These are phyloP conservation scores for Perca fluviatilis DNA, from an alignment of 2,113 vertebrate species.

Conservation along the genomic window DNA sequence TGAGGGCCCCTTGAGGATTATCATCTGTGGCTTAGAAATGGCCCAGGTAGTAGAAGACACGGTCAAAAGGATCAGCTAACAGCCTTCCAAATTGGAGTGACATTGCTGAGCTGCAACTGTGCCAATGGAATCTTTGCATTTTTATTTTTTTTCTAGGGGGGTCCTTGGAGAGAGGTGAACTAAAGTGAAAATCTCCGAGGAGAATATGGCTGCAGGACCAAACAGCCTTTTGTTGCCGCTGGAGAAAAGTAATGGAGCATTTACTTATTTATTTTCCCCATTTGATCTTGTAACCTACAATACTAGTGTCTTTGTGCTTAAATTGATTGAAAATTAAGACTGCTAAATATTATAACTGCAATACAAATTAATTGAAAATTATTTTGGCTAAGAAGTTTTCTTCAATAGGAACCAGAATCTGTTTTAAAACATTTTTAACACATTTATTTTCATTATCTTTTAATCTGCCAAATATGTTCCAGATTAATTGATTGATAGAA, in stretches of 20 bases:
- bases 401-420: background rate
- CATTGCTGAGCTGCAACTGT: constrained; percentile 24
- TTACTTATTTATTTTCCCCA: background rate
- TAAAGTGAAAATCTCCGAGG: constrained; percentile 37
- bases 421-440: background rate
- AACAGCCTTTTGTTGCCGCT: background rate
- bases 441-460: background rate
- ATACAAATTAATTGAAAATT: background rate
- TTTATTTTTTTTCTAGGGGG: background rate
- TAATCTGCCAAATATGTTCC: background rate
- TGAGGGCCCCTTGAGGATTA: constrained; percentile 75
- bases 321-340: background rate
- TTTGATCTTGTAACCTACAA: background rate
- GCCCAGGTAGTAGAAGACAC: constrained; percentile 76
- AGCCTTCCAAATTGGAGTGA: constrained; percentile 48
- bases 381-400: background rate
- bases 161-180: constrained; percentile 36
- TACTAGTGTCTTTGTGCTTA: background rate
- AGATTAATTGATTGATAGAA: background rate
- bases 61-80: constrained; percentile 65
- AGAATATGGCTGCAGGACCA: constrained; percentile 27
- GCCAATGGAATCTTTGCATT: constrained; percentile 9
- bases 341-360: background rate
- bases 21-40: constrained; percentile 75
- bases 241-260: constrained; percentile 10